phyloP scores from a whole-genome alignment of 2,888 invertebrate genomes.

The Xylota segnis region DNA sequence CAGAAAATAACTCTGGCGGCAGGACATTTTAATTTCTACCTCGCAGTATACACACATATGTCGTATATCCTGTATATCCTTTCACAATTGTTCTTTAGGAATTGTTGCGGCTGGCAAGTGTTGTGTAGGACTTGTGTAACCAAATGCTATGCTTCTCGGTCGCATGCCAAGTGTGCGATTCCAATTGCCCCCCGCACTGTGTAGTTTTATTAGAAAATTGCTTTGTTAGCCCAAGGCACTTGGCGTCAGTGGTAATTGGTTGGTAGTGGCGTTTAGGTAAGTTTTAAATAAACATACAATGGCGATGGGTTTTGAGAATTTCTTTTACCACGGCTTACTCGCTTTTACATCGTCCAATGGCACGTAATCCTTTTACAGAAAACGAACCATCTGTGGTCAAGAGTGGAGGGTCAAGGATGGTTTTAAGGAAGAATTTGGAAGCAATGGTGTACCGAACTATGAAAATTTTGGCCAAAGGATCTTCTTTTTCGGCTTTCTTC shows the following conservation, averaged over 20 bases:
- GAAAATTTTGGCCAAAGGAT: too few relatives aligned
- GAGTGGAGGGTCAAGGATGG: too few relatives aligned
- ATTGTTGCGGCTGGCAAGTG: neutral
- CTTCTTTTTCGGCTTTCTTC: too few relatives aligned
- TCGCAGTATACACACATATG: neutral
- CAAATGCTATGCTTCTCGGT: neutral
- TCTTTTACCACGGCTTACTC: neutral
- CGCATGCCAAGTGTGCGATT: conserved; percentile 3
- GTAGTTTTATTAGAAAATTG: conserved; percentile 61
- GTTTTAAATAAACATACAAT: neutral
- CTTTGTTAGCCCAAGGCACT: conserved; percentile 54
- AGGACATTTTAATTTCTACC: conserved; percentile 4
- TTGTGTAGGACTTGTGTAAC: neutral
- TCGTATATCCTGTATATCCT: neutral
- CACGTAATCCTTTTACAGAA: neutral
- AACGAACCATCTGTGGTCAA: too few relatives aligned
- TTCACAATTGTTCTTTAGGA: neutral
- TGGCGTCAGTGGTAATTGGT: conserved; percentile 40
- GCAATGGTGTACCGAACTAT: too few relatives aligned
- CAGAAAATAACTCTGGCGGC: neutral
- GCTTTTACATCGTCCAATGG: neutral
- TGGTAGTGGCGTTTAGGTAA: neutral
- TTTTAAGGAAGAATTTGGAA: too few relatives aligned
- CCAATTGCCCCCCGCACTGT: conserved; percentile 29
- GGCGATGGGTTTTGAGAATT: neutral